Conservation (phyloP, 35 echinoderm and acorn worm genomes). For the Holothuria glaberrima region DNA sequence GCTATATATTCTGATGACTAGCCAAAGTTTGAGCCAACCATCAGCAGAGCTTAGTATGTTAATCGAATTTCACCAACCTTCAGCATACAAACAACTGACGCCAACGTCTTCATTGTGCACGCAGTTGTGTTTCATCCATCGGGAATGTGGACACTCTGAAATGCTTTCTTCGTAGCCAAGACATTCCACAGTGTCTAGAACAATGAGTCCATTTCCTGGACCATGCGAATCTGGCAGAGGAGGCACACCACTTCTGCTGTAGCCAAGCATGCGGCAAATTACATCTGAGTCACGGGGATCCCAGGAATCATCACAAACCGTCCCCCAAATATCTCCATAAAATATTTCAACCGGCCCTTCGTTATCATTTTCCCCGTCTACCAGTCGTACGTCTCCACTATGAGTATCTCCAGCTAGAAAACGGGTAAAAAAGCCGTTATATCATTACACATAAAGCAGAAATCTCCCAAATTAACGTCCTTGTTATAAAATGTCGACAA, state of each 20-base stretch:
- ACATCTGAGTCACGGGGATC: conserved; percentile 42
- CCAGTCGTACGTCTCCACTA: conserved; percentile 26
- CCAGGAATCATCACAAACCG: no score
- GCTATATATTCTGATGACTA: no score
- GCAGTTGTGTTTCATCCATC: conserved; percentile 1
- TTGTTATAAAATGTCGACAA: no score
- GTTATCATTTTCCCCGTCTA: conserved; percentile 30
- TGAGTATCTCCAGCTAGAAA: not conserved
- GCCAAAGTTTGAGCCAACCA: no score
- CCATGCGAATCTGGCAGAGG: not conserved
- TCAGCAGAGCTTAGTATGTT: no score
- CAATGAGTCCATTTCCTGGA: not conserved
- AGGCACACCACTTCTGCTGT: not conserved
- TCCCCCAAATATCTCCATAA: no score
- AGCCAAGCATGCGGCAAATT: conserved; percentile 45
- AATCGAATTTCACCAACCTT: no score
- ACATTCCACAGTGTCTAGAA: not conserved
- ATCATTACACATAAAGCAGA: no score
- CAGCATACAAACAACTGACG: no score
- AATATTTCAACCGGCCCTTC: no score
- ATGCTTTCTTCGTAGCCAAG: not conserved
- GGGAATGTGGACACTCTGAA: not conserved
- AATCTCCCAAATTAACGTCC: no score
- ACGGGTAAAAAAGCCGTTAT: not conserved
- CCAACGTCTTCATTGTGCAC: conserved; percentile 3